These are phyloP conservation scores for Channa argus DNA, from an alignment of 2,113 vertebrate species.

Conservation along the genomic window DNA sequence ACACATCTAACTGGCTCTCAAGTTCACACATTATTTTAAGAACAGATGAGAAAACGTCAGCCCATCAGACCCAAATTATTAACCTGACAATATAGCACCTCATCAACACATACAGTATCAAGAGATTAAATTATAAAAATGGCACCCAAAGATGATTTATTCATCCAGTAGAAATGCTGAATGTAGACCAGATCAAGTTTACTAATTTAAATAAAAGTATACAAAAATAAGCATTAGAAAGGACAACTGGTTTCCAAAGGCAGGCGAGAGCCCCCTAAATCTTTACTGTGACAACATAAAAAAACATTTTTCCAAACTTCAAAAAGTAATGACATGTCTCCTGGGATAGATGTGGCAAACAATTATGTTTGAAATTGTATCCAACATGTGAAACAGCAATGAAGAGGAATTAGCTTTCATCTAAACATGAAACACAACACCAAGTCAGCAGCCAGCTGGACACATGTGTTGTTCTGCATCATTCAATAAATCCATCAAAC, in stretches of 20 bases:
- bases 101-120: slow-evolving; percentile 17
- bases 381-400: no score
- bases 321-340: not conserved
- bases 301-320: not conserved
- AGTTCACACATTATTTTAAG: slow-evolving; percentile 13
- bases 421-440: slow-evolving; percentile 30
- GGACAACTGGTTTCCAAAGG: not conserved
- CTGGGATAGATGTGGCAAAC: no score
- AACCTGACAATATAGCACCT: not conserved
- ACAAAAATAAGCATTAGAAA: not conserved
- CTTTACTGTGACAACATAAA: slow-evolving; percentile 1
- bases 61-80: no score
- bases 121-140: slow-evolving; percentile 21
- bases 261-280: not conserved
- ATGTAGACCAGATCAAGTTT: not conserved
- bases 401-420: slow-evolving; percentile 33
- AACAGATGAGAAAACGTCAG: slow-evolving; percentile 1
- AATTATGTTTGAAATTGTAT: no score
- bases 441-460: no score
- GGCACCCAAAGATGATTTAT: slow-evolving; percentile 12
- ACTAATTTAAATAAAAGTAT: no score
- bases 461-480: no score
- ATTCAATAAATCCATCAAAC: no score
- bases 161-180: not conserved
- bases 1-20: slow-evolving; percentile 7